These are phyloP conservation scores for Maconellicoccus hirsutus DNA, from an alignment of 1,140 invertebrate species.

Conservation along the genomic window DNA sequence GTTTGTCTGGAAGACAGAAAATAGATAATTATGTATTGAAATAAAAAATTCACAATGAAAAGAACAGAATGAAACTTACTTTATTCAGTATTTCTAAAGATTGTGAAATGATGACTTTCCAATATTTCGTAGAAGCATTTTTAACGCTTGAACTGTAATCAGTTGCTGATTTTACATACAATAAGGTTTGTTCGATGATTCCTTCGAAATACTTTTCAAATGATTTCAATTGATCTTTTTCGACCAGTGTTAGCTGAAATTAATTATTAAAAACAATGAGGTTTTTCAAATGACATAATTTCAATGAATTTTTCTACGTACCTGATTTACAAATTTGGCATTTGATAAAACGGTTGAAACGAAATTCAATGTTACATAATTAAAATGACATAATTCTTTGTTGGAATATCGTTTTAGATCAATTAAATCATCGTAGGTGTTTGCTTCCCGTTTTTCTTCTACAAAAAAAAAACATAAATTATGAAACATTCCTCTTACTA, in stretches of 20 bases:
- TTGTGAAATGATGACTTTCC: conserved; percentile 63
- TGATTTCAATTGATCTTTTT: conserved; percentile 38
- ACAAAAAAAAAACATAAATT: not conserved
- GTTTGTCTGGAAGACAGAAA: conserved; percentile 41
- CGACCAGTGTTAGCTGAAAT: conserved; percentile 28
- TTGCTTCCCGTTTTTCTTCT: conserved; percentile 23
- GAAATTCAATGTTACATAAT: conserved; percentile 60
- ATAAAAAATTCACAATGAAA: not conserved
- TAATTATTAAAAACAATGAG: not conserved
- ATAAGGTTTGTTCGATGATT: conserved; percentile 52
- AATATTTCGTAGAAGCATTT: conserved; percentile 56
- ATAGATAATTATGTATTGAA: not conserved
- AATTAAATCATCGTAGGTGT: conserved; percentile 41
- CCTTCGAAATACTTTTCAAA: conserved; percentile 42
- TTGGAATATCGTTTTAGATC: conserved; percentile 49
- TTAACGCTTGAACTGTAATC: conserved; percentile 35
- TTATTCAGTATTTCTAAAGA: conserved; percentile 64
- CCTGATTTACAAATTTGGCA: conserved; percentile 52
- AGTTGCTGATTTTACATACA: conserved; percentile 50
- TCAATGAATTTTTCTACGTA: conserved; percentile 23
- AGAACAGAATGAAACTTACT: conserved; percentile 33
- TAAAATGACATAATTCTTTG: conserved; percentile 69
- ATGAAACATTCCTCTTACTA: not conserved
- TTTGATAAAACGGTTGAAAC: conserved; percentile 52
- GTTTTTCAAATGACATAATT: no score